A percentile compares a stretch with the other conserved stretches of the same genome.
phyloP scores from a whole-genome alignment of 2,797 vertebrate species.

The Neosilurus mollespiculum region DNA sequence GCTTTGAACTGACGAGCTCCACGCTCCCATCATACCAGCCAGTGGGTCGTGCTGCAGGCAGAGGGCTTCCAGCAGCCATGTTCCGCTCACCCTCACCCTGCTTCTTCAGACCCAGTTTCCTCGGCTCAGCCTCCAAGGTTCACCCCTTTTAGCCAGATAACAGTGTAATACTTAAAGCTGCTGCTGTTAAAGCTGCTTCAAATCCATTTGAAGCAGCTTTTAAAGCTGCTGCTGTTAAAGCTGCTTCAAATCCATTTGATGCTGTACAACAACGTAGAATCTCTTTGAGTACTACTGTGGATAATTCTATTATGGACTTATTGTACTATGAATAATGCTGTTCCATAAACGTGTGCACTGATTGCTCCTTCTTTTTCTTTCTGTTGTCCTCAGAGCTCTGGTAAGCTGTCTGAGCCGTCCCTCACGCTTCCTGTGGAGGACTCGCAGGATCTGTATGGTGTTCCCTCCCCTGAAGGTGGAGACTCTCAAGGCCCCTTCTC shows the following conservation, averaged over 20 bases:
- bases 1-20: constrained; percentile 91
- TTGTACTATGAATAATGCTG: too few relatives aligned
- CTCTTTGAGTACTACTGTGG: too few relatives aligned
- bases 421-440: constrained; percentile 86
- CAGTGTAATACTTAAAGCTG: background rate
- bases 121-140: constrained; percentile 94
- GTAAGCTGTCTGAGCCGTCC: constrained; percentile 91
- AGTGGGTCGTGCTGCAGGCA: constrained; percentile 75
- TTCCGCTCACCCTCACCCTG: constrained; percentile 92
- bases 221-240: background rate
- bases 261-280: background rate
- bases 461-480: constrained; percentile 70
- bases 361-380: constrained; percentile 31
- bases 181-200: background rate
- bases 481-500: constrained; percentile 88
- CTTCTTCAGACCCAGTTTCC: constrained; percentile 87
- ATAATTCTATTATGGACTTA: too few relatives aligned
- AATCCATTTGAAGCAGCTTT: background rate
- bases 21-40: constrained; percentile 97
- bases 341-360: background rate
- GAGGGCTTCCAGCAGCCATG: constrained; percentile 66
- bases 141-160: constrained; percentile 33
- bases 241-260: background rate
- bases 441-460: constrained; percentile 78
- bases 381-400: constrained; percentile 83